Evolutionary conservation across 2,797 vertebrate genomes (phyloP).

Genomic region (Rhadinocentrus ornatus): DNA sequence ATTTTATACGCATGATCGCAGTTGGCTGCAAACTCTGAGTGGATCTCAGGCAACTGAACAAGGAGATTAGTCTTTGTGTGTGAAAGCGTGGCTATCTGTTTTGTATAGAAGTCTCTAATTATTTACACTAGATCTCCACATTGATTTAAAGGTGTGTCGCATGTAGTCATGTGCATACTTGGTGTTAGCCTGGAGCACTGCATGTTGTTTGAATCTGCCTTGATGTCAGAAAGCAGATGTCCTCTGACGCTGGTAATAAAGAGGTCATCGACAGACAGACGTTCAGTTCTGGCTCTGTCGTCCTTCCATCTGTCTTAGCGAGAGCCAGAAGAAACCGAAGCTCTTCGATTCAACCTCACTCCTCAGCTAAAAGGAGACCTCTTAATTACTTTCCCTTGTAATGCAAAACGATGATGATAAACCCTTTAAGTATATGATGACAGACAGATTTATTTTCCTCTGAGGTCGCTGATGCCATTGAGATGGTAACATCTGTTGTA

Average conservation of each 20-base stretch:
- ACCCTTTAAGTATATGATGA: constrained; percentile 48
- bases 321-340: constrained; percentile 59
- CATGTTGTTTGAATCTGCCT: background rate
- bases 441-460: constrained; percentile 51
- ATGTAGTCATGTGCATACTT: constrained; percentile 1
- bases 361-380: constrained; percentile 57
- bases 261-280: constrained; percentile 38
- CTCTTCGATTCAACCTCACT: constrained; percentile 33
- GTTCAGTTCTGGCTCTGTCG: constrained; percentile 33
- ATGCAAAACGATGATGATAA: constrained; percentile 47
- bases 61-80: constrained; percentile 32
- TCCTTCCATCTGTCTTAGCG: constrained; percentile 42
- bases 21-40: constrained; percentile 45
- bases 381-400: constrained; percentile 46
- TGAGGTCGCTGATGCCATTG: constrained; percentile 30
- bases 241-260: constrained; percentile 45
- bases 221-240: constrained; percentile 50
- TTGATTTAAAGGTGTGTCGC: background rate
- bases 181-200: background rate
- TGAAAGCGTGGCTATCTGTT: constrained; percentile 4
- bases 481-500: constrained; percentile 36
- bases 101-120: background rate
- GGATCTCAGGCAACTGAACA: constrained; percentile 49
- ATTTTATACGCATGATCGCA: constrained; percentile 52
- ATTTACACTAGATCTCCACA: background rate